phyloP scores from a whole-genome alignment of 2,113 vertebrate species.

The Eclectus roratus region DNA sequence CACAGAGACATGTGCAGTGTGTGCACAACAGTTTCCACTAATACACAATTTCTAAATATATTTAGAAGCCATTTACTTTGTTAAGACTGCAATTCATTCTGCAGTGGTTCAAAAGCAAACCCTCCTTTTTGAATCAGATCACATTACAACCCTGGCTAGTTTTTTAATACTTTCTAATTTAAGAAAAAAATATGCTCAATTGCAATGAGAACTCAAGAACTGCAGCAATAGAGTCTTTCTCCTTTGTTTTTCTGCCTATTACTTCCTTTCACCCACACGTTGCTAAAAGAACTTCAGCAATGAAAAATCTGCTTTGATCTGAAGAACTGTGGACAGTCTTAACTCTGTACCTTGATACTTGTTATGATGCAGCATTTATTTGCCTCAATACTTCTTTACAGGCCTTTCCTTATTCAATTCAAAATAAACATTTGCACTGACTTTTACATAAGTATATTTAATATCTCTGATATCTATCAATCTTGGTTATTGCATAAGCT shows the following conservation, averaged over 20 bases:
- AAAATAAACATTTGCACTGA: neutral
- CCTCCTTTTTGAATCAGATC: neutral
- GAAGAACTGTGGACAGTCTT: neutral
- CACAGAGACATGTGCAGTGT: neutral
- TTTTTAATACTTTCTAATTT: slow-evolving; percentile 27
- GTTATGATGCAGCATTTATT: neutral
- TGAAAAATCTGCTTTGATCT: neutral
- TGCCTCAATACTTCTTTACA: neutral
- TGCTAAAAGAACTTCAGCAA: neutral
- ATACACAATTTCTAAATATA: neutral
- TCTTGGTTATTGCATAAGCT: neutral
- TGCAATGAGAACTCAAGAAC: neutral
- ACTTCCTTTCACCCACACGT: neutral
- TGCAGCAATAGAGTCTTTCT: neutral
- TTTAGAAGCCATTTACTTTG: slow-evolving; percentile 47
- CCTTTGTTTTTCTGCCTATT: neutral
- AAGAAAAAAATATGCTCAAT: slow-evolving; percentile 10
- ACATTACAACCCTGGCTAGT: neutral
- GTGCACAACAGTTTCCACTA: neutral
- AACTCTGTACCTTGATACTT: neutral
- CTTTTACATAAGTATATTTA: neutral
- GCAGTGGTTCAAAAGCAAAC: neutral
- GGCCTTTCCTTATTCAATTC: neutral
- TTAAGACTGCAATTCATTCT: neutral
- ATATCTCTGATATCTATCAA: neutral